These are phyloP conservation scores for Drosophila malerkotliana DNA, from an alignment of 1,140 invertebrate genomes.

Conservation along the genomic window DNA sequence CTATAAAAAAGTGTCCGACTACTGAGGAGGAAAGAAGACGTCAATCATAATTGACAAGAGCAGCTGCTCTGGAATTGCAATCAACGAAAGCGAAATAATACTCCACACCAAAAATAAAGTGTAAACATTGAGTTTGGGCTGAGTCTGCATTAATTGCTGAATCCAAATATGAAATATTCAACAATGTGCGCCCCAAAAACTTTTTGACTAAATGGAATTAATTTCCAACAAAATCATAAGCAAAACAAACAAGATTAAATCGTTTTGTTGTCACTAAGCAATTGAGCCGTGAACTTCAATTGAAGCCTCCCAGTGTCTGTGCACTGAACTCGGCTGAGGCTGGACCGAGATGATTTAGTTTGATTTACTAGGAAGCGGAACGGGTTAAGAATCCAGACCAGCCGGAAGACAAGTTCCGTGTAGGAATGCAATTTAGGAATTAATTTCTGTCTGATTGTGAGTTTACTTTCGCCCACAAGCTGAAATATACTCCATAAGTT, in stretches of 20 bases:
- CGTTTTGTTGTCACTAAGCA: conserved; percentile 40
- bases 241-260: conserved; percentile 63
- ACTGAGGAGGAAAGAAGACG: conserved; percentile 8
- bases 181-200: conserved; percentile 1
- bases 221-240: conserved; percentile 45
- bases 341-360: conserved; percentile 30
- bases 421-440: not conserved
- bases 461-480: no score
- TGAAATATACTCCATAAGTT: not conserved
- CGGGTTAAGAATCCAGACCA: conserved; percentile 14
- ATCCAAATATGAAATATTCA: conserved; percentile 6
- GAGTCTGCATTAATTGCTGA: conserved; percentile 40
- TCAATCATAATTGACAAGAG: conserved; percentile 31
- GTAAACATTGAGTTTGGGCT: conserved; percentile 29
- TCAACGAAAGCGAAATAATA: conserved; percentile 13
- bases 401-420: conserved; percentile 9
- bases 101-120: not conserved
- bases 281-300: conserved; percentile 81
- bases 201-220: conserved; percentile 51
- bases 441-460: not conserved
- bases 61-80: conserved; percentile 33
- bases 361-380: conserved; percentile 49
- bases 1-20: not conserved
- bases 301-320: conserved; percentile 39
- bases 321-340: conserved; percentile 23